A percentile compares a stretch with the other conserved stretches of the same genome.
Evolutionary conservation across 2,888 invertebrate genomes (phyloP).

Genomic region (Beris morrisii): DNA sequence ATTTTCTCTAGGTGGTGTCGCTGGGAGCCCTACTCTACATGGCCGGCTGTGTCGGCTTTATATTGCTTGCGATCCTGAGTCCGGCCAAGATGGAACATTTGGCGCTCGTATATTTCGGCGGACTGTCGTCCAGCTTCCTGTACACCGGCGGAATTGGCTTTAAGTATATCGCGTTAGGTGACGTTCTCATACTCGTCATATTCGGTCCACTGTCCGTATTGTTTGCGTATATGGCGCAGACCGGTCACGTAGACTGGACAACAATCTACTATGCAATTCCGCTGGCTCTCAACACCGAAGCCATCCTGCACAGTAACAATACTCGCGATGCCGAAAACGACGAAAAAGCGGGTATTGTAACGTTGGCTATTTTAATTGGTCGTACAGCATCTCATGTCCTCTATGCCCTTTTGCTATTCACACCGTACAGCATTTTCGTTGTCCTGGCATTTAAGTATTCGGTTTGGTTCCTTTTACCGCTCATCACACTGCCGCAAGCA

Average conservation of each 20-base stretch:
- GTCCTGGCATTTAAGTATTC: slow-evolving; percentile 84
- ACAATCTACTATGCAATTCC: slow-evolving; percentile 93
- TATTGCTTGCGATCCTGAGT: slow-evolving; percentile 74
- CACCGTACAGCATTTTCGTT: slow-evolving; percentile 87
- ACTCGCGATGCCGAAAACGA: slow-evolving; percentile 89
- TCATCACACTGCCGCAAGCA: slow-evolving; percentile 83
- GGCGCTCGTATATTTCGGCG: slow-evolving; percentile 93
- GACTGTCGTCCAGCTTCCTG: slow-evolving; percentile 91
- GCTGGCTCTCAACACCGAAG: slow-evolving; percentile 90
- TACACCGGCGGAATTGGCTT: slow-evolving; percentile 95
- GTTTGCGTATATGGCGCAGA: slow-evolving; percentile 91
- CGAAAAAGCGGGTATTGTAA: slow-evolving; percentile 87
- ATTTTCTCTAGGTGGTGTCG: slow-evolving; percentile 68
- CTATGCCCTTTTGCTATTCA: slow-evolving; percentile 85
- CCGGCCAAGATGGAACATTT: slow-evolving; percentile 94
- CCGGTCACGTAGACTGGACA: slow-evolving; percentile 86
- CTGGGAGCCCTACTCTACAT: slow-evolving; percentile 87
- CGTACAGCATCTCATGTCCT: slow-evolving; percentile 87
- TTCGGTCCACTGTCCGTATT: slow-evolving; percentile 94
- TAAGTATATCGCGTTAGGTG: slow-evolving; percentile 93
- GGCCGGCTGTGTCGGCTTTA: slow-evolving; percentile 82
- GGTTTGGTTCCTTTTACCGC: slow-evolving; percentile 84
- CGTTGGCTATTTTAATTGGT: slow-evolving; percentile 91
- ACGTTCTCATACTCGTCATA: slow-evolving; percentile 86
- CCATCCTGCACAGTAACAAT: slow-evolving; percentile 93